phyloP scores from a whole-genome alignment of 2,888 invertebrate genomes.

The Diaperis boleti region DNA sequence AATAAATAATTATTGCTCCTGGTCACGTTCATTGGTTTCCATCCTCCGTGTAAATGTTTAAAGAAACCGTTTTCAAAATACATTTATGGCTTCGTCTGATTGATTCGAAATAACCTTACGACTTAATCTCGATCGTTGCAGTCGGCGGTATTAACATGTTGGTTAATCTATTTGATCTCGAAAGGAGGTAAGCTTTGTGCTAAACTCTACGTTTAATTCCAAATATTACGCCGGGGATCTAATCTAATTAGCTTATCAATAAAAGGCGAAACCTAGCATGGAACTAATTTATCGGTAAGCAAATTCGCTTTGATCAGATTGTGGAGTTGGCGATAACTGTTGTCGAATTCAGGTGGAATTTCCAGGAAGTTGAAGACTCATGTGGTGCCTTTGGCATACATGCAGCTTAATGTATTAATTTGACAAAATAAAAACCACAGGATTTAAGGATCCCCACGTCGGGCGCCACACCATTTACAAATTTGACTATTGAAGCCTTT shows the following conservation, averaged over 20 bases:
- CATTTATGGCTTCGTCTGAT: too few relatives aligned
- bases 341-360: slow-evolving; percentile 6
- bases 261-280: slow-evolving; percentile 12
- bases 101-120: too few relatives aligned
- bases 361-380: neutral
- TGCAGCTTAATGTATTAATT: too few relatives aligned
- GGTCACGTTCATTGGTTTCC: too few relatives aligned
- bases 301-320: slow-evolving; percentile 19
- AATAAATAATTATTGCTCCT: too few relatives aligned
- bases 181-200: slow-evolving; percentile 9
- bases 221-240: slow-evolving; percentile 3
- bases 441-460: too few relatives aligned
- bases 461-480: too few relatives aligned
- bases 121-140: slow-evolving; percentile 23
- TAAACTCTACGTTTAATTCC: slow-evolving; percentile 8
- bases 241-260: slow-evolving; percentile 27
- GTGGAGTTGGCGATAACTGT: slow-evolving; percentile 4
- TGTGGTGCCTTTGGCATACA: too few relatives aligned
- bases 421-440: too few relatives aligned
- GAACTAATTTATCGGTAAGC: slow-evolving; percentile 16
- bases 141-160: slow-evolving; percentile 16
- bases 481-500: too few relatives aligned
- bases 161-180: slow-evolving; percentile 20
- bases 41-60: too few relatives aligned
- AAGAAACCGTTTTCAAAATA: too few relatives aligned